Conservation (phyloP, 2,888 invertebrate genomes). For the Ophion costatus region DNA sequence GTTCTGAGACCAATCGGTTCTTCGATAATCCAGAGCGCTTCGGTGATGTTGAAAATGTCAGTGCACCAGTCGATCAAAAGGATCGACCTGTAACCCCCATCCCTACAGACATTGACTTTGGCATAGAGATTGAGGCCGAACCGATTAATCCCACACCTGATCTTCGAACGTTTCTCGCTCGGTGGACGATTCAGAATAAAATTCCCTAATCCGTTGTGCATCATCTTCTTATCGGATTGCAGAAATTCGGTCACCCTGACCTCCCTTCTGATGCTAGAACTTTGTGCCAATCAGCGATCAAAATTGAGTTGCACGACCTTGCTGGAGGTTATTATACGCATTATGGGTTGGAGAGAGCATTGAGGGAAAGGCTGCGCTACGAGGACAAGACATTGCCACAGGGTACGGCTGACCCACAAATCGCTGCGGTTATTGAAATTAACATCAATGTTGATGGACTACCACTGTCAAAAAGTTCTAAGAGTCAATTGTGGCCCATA, state of each 20-base stretch:
- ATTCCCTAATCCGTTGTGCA: slow-evolving; percentile 5
- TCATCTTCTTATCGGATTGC: slow-evolving; percentile 30
- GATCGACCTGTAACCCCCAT: background rate
- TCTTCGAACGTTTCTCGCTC: background rate
- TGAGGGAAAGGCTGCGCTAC: slow-evolving; percentile 20
- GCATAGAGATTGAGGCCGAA: background rate
- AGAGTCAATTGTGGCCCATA: slow-evolving; percentile 37
- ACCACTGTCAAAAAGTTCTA: slow-evolving; percentile 31
- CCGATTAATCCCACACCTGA: background rate
- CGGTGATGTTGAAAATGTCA: background rate
- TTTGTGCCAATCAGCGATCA: slow-evolving; percentile 35
- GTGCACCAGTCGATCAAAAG: background rate
- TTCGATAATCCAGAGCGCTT: background rate
- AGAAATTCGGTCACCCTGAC: slow-evolving; percentile 34
- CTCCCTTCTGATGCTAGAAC: slow-evolving; percentile 43
- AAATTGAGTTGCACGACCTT: slow-evolving; percentile 7
- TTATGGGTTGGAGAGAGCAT: slow-evolving; percentile 31
- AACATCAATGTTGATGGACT: slow-evolving; percentile 48
- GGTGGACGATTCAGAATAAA: background rate
- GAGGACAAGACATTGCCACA: background rate
- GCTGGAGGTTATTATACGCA: slow-evolving; percentile 13
- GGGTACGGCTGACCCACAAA: background rate
- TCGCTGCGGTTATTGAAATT: background rate
- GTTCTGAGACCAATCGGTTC: background rate
- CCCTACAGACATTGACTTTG: background rate